Evolutionary conservation across 2,888 invertebrate genomes (phyloP).

Genomic region (Drosophila affinis): DNA sequence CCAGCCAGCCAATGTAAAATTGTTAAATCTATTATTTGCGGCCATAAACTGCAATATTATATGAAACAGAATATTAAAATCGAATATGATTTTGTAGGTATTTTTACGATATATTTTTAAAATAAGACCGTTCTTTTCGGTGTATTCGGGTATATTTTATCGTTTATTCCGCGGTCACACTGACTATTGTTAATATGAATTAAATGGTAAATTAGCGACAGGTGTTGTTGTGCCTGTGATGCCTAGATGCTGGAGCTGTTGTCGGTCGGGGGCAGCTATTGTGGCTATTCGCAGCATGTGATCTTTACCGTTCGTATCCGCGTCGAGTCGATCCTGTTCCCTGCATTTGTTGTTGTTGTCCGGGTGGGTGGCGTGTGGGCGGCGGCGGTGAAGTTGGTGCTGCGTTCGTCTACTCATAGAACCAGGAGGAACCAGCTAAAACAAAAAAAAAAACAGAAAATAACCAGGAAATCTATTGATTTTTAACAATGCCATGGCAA

Average conservation of each 20-base stretch:
- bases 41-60: too few relatives aligned
- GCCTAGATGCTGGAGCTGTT: background rate
- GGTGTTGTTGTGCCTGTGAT: conserved; percentile 14
- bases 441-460: conserved; percentile 23
- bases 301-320: background rate
- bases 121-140: too few relatives aligned
- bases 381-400: conserved; percentile 31
- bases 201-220: conserved; percentile 37
- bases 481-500: conserved; percentile 59
- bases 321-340: background rate
- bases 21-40: too few relatives aligned
- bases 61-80: too few relatives aligned
- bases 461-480: conserved; percentile 62
- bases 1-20: too few relatives aligned
- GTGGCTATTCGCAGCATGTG: background rate
- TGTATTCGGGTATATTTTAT: too few relatives aligned
- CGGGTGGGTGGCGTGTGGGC: conserved; percentile 10
- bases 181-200: too few relatives aligned
- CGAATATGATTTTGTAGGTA: too few relatives aligned
- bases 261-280: too few relatives aligned
- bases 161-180: too few relatives aligned
- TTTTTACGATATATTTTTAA: too few relatives aligned
- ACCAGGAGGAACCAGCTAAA: conserved; percentile 13
- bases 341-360: conserved; percentile 10
- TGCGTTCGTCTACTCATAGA: conserved; percentile 11